Conservation (phyloP, 2,888 invertebrate species). For the Lithosia quadra region DNA sequence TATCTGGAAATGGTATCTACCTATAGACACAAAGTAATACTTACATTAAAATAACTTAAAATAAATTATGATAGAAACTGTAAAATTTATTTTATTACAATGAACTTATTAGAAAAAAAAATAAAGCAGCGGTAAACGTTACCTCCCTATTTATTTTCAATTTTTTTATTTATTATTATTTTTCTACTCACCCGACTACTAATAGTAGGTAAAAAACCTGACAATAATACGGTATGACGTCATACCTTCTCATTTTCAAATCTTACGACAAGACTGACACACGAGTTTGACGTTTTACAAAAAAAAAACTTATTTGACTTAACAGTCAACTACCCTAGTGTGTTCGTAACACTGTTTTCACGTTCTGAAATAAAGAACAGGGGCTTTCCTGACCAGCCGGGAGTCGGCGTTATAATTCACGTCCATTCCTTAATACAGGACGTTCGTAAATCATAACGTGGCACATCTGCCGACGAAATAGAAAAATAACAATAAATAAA, state of each 20-base stretch:
- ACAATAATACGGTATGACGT: background rate
- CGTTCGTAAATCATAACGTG: slow-evolving; percentile 80
- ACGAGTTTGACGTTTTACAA: background rate
- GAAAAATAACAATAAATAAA: slow-evolving; percentile 87
- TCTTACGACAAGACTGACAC: background rate
- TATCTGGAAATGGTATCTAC: no score
- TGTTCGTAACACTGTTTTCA: slow-evolving; percentile 38
- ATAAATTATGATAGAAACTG: no score
- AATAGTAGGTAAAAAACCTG: background rate
- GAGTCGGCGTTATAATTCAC: slow-evolving; percentile 73
- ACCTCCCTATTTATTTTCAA: no score
- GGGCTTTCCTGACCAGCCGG: slow-evolving; percentile 63
- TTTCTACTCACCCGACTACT: background rate
- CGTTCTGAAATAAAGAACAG: slow-evolving; percentile 42
- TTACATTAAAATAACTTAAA: no score
- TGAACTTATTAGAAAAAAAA: no score
- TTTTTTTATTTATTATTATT: background rate
- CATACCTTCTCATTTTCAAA: background rate
- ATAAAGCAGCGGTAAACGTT: no score
- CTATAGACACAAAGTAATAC: no score
- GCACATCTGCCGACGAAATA: slow-evolving; percentile 86
- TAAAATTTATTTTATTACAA: no score
- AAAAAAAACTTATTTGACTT: background rate
- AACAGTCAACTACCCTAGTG: slow-evolving; percentile 8
- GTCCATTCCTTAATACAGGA: slow-evolving; percentile 76